phyloP scores from a whole-genome alignment of 1,140 invertebrate species.

The Scaptomyza montana region DNA sequence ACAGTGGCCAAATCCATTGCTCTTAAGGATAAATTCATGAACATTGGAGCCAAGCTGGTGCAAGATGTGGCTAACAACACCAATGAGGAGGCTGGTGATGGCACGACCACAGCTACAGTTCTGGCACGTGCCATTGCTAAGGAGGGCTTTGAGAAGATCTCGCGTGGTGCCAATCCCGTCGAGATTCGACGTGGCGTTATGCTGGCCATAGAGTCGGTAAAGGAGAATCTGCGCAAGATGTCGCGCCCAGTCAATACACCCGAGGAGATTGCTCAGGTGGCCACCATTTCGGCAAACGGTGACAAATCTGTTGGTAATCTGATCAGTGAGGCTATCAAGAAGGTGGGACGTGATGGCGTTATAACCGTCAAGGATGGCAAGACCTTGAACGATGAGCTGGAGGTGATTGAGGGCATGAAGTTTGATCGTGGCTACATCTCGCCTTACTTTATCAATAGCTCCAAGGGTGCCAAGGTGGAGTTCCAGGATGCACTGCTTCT shows the following conservation, averaged over 20 bases:
- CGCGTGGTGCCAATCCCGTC: constrained; percentile 98
- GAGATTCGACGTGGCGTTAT: constrained; percentile 98
- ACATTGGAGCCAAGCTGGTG: constrained; percentile 99
- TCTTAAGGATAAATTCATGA: constrained; percentile 99
- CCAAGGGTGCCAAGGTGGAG: constrained; percentile 98
- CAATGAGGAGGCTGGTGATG: constrained; percentile 99
- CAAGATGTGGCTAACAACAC: constrained; percentile 99
- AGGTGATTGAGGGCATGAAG: constrained; percentile 99
- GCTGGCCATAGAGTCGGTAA: constrained; percentile 96
- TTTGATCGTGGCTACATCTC: constrained; percentile 99
- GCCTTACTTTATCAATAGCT: constrained; percentile 99
- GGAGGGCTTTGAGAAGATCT: constrained; percentile 99
- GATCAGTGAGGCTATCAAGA: constrained; percentile 99
- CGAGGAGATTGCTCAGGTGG: constrained; percentile 99
- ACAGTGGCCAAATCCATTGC: constrained; percentile 99
- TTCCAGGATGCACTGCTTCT: constrained; percentile 98
- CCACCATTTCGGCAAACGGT: constrained; percentile 99
- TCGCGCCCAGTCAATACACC: constrained; percentile 98
- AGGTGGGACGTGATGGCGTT: constrained; percentile 97
- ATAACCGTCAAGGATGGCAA: constrained; percentile 99
- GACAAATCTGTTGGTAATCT: constrained; percentile 95
- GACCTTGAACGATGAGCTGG: constrained; percentile 97
- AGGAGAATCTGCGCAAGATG: constrained; percentile 93
- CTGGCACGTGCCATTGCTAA: constrained; percentile 98
- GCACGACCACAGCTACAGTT: constrained; percentile 99